These are phyloP conservation scores for Proctacanthus coquilletti DNA, from an alignment of 1,140 invertebrate species.

Conservation along the genomic window DNA sequence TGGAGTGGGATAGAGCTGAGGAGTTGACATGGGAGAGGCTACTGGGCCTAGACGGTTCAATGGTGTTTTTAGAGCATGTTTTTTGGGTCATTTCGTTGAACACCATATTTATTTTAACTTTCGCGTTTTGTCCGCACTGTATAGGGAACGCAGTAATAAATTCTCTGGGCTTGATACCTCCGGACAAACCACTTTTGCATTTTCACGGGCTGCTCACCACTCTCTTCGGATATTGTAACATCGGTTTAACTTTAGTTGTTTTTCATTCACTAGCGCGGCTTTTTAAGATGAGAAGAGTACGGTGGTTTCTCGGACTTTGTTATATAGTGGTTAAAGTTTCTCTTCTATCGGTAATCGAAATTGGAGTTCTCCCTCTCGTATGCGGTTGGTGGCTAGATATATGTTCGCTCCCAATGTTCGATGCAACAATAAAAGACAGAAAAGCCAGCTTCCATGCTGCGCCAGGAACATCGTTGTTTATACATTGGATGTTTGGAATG, in stretches of 20 bases:
- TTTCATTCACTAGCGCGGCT: conserved; percentile 65
- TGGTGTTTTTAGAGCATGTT: conserved; percentile 95
- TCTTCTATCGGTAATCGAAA: conserved; percentile 81
- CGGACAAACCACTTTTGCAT: conserved; percentile 56
- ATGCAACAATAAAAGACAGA: conserved; percentile 75
- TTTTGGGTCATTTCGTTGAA: conserved; percentile 98
- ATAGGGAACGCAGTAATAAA: conserved; percentile 76
- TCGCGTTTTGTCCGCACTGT: conserved; percentile 92
- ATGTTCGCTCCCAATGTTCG: conserved; percentile 89
- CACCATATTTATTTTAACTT: conserved; percentile 86
- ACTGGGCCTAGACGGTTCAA: conserved; percentile 88
- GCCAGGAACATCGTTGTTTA: conserved; percentile 92
- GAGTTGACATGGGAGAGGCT: conserved; percentile 96
- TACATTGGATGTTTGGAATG: conserved; percentile 99
- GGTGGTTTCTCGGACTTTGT: conserved; percentile 78
- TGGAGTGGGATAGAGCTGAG: conserved; percentile 96
- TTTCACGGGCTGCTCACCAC: conserved; percentile 90
- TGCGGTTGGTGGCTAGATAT: conserved; percentile 99
- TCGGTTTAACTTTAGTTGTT: conserved; percentile 69
- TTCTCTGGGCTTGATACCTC: conserved; percentile 57
- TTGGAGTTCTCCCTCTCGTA: conserved; percentile 88
- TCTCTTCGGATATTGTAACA: conserved; percentile 80
- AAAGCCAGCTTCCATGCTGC: conserved; percentile 74
- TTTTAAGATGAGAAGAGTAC: conserved; percentile 61
- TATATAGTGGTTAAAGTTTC: conserved; percentile 97